Conservation (phyloP, 2,113 vertebrate species). For the Epinephelus cyanopodus region DNA sequence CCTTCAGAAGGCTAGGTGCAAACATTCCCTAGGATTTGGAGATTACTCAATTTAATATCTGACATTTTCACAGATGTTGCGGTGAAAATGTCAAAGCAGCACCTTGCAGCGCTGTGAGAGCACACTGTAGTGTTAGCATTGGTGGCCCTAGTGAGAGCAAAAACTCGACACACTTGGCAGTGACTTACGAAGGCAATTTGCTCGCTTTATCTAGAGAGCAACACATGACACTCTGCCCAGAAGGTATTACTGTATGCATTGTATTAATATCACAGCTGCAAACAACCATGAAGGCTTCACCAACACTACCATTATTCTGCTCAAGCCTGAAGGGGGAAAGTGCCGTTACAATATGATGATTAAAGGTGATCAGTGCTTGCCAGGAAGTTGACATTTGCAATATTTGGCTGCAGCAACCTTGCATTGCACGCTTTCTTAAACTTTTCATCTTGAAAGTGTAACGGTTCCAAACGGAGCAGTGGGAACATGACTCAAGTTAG, state of each 20-base stretch:
- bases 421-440: constrained; percentile 53
- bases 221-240: constrained; percentile 10
- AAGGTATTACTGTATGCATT: background rate
- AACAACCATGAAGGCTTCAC: constrained; percentile 23
- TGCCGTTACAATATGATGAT: constrained; percentile 57
- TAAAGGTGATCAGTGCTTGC: constrained; percentile 67
- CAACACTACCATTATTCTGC: constrained; percentile 24
- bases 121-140: constrained; percentile 9
- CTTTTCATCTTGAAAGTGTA: constrained; percentile 70
- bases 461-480: constrained; percentile 49
- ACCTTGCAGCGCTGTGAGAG: constrained; percentile 24
- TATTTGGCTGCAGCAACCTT: constrained; percentile 56
- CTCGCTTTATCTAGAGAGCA: constrained; percentile 34
- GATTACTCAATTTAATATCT: constrained; percentile 30
- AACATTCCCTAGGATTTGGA: constrained; percentile 33
- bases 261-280: constrained; percentile 40
- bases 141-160: background rate
- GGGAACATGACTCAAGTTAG: constrained; percentile 52
- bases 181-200: constrained; percentile 6
- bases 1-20: constrained; percentile 13
- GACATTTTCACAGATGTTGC: constrained; percentile 38
- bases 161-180: constrained; percentile 16
- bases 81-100: constrained; percentile 37
- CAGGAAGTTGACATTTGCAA: constrained; percentile 69
- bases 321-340: constrained; percentile 20